Evolutionary conservation across 2,888 invertebrate species (phyloP), one percentile per base, ranked within the genome.

Genomic region (Macrophya annulata): DNA sequence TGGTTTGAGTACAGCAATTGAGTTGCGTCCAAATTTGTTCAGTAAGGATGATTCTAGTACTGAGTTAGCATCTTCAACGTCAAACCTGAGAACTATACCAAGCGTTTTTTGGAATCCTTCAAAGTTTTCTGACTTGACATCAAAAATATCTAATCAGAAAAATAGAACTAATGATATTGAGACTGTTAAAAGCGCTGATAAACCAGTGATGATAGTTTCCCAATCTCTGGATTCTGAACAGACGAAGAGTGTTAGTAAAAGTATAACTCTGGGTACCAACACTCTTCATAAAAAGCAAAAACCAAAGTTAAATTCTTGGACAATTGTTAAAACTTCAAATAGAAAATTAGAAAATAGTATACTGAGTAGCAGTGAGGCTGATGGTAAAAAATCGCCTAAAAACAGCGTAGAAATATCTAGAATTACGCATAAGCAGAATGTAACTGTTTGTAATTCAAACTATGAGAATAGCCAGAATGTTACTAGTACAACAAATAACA

Each of bases 401-500:
- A 81, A 81, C 15, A 43, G 25, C 43, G 2, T 8, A 8, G 81
- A 43, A 37, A 17, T 37, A 10, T 25, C 21, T 12, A 81, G 21
- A 43, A 43, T 15, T 15, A 40, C 79, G 17, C 31, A 37, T 31
- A 6, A 10, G 15, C 15, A 55, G 10, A 81, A 81, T 17, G 4
- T 15, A 43, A 15, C 15, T n/a, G 43, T 40, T 10, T 4, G 40
- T 62, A 81, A 59, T 51, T 4, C 17, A 21, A 81, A 12, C 17
- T 21, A 43, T 43, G 62, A 81, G 15, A 62, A 62, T 62, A 81
- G 62, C n/a, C 81, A 81, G 25, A 43, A 81, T 43, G 81, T 81
- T 40, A 81, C 59, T 1, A 81, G 62, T 81, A 59, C 59, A 81
- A 81, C 81, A 21, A 81, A 62, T 25, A 59, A 43, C 31, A 40